phyloP scores from a whole-genome alignment of 2,888 invertebrate genomes.

The Nomada flava region DNA sequence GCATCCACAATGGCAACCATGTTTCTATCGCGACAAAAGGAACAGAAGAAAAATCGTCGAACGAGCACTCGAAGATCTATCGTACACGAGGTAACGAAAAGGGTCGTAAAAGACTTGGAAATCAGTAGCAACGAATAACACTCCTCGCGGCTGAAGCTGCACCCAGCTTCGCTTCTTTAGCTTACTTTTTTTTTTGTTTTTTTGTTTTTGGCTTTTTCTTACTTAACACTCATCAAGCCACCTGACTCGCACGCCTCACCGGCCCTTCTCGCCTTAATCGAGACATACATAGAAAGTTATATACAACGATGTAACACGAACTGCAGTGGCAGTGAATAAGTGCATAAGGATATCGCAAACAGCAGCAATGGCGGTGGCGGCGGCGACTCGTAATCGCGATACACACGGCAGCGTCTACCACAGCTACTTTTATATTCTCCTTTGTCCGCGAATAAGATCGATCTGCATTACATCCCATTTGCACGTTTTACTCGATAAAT shows the following conservation, averaged over 20 bases:
- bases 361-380: conserved; percentile 79
- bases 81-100: neutral
- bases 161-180: neutral
- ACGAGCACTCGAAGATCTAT: neutral
- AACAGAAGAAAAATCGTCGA: conserved; percentile 1
- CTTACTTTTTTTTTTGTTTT: too few species aligned
- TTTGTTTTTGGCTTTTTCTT: neutral
- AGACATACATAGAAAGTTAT: conserved; percentile 75
- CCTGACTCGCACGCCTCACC: conserved; percentile 68
- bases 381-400: conserved; percentile 79
- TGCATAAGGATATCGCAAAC: conserved; percentile 83
- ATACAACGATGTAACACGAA: conserved; percentile 82
- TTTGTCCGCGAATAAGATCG: conserved; percentile 60
- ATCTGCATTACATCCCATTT: conserved; percentile 35
- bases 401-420: conserved; percentile 82
- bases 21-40: neutral
- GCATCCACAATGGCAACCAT: conserved; percentile 4
- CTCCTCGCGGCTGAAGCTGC: conserved; percentile 53
- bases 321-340: conserved; percentile 84
- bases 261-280: conserved; percentile 70
- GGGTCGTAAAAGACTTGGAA: conserved; percentile 11
- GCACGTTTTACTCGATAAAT: conserved; percentile 2
- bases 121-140: conserved; percentile 30
- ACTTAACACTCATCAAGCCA: conserved; percentile 41
- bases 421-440: conserved; percentile 72